phyloP scores from a whole-genome alignment of 2,797 vertebrate species.

The Heteromormyrus szaboi region DNA sequence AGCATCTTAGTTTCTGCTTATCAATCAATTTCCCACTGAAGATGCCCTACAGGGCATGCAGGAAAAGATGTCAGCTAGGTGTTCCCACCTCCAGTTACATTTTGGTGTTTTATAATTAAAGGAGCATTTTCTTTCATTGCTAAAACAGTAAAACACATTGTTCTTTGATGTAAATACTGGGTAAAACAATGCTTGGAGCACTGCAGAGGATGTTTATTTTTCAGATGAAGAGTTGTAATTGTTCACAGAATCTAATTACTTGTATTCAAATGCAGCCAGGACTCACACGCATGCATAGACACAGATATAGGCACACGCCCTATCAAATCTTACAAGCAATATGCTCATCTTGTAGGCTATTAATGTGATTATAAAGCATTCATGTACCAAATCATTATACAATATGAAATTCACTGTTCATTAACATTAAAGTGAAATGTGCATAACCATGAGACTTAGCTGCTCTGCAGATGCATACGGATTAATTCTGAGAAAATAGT shows the following conservation, averaged over 20 bases:
- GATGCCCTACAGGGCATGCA: neutral
- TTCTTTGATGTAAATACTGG: neutral
- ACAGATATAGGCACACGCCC: neutral
- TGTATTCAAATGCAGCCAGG: neutral
- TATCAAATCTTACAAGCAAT: constrained; percentile 3
- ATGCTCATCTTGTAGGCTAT: neutral
- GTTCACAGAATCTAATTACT: constrained; percentile 13
- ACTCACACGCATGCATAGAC: neutral
- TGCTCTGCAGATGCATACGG: neutral
- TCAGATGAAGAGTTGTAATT: neutral
- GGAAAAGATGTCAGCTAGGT: neutral
- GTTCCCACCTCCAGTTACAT: neutral
- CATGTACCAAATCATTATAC: constrained; percentile 5
- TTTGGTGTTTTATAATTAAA: neutral
- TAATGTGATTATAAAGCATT: constrained; percentile 1
- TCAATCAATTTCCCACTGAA: neutral
- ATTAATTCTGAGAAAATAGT: neutral
- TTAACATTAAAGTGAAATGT: neutral
- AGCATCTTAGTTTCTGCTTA: neutral
- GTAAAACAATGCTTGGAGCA: neutral
- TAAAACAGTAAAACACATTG: neutral
- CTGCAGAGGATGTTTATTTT: neutral
- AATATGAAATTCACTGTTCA: neutral
- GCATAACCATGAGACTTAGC: neutral
- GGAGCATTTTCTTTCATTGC: neutral